These are phyloP conservation scores for Rachycentron canadum DNA, from an alignment of 2,797 vertebrate species.

Conservation along the genomic window DNA sequence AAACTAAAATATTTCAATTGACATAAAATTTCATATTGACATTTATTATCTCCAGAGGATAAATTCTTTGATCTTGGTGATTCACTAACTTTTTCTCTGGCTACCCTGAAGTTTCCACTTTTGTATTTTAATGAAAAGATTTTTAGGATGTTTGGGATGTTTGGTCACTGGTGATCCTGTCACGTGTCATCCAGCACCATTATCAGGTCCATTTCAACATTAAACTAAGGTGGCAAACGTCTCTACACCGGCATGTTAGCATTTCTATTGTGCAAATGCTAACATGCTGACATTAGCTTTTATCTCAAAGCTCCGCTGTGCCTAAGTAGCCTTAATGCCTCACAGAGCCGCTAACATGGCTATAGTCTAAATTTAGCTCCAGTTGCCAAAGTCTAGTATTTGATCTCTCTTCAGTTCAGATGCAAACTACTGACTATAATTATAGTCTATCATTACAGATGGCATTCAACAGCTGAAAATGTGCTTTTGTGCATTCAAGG, in stretches of 20 bases:
- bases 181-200: too few relatives aligned
- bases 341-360: neutral
- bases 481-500: slow-evolving; percentile 41
- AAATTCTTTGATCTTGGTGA: neutral
- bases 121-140: neutral
- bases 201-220: neutral
- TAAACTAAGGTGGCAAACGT: neutral
- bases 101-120: neutral
- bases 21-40: neutral
- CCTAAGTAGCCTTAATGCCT: neutral
- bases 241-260: neutral
- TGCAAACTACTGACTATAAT: slow-evolving; percentile 39
- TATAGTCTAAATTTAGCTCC: slow-evolving; percentile 13
- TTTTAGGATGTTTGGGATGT: too few relatives aligned
- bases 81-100: neutral
- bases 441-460: slow-evolving; percentile 23
- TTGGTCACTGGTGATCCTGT: neutral
- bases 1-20: neutral
- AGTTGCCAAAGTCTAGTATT: neutral
- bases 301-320: neutral
- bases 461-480: slow-evolving; percentile 27
- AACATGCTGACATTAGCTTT: neutral
- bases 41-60: neutral
- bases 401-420: slow-evolving; percentile 12
- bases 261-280: neutral